phyloP scores from a whole-genome alignment of 1,140 invertebrate species.

The Leptoteleia sp. region DNA sequence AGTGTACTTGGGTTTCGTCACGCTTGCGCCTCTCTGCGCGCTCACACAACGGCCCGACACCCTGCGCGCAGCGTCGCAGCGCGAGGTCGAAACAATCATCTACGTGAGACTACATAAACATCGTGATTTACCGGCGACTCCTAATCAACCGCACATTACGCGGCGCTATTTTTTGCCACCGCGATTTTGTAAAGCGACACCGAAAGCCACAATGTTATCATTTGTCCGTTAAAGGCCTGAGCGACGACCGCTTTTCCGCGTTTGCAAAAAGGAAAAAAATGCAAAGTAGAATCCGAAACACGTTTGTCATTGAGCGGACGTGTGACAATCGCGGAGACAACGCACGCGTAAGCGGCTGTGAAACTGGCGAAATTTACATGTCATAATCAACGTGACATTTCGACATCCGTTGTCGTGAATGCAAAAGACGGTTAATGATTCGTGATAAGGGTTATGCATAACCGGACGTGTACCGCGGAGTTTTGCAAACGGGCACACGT shows the following conservation, averaged over 20 bases:
- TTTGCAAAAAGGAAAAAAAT: too few species aligned
- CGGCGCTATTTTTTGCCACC: conserved; percentile 16
- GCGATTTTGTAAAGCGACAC: conserved; percentile 24
- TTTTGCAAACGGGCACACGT: conserved; percentile 42
- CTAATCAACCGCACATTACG: conserved; percentile 43
- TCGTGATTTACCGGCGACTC: conserved; percentile 35
- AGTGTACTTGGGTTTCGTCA: conserved; percentile 55
- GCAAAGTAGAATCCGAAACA: too few species aligned
- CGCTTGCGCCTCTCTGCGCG: conserved; percentile 23
- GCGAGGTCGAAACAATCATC: conserved; percentile 52
- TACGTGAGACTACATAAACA: conserved; percentile 49
- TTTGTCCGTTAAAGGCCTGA: conserved; percentile 8
- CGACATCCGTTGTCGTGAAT: conserved; percentile 28
- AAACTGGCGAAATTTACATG: conserved; percentile 56
- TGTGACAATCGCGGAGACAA: conserved; percentile 16
- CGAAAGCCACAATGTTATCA: conserved; percentile 23
- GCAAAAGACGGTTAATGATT: conserved; percentile 14
- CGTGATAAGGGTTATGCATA: conserved; percentile 61
- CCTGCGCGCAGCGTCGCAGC: conserved; percentile 2
- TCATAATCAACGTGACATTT: conserved; percentile 52
- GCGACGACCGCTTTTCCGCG: conserved; percentile 20
- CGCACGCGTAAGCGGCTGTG: not conserved
- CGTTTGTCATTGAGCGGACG: not conserved
- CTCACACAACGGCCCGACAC: conserved; percentile 19
- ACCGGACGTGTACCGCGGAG: conserved; percentile 35